These are phyloP conservation scores for Acanthochromis polyacanthus DNA, from an alignment of 2,113 vertebrate genomes.

Conservation along the genomic window DNA sequence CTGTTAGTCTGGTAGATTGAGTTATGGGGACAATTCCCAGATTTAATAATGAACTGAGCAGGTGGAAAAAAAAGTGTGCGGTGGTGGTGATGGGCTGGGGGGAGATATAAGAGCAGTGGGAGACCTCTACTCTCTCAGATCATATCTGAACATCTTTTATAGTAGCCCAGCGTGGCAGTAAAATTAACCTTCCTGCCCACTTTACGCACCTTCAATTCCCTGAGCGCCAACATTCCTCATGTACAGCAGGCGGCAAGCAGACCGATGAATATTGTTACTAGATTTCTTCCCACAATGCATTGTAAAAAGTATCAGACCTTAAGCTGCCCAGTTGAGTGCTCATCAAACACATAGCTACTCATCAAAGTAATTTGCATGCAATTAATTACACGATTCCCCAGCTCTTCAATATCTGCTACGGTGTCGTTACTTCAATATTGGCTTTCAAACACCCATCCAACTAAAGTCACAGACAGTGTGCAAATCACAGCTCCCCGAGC, in stretches of 20 bases:
- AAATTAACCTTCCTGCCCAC: slow-evolving; percentile 75
- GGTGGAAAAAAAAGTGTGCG: slow-evolving; percentile 63
- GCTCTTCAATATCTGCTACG: slow-evolving; percentile 85
- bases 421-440: slow-evolving; percentile 91
- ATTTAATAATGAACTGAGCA: slow-evolving; percentile 85
- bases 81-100: slow-evolving; percentile 25
- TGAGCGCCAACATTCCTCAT: slow-evolving; percentile 25
- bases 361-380: slow-evolving; percentile 96
- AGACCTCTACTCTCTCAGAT: slow-evolving; percentile 81
- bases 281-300: slow-evolving; percentile 54
- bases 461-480: slow-evolving; percentile 86
- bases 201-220: slow-evolving; percentile 68
- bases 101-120: slow-evolving; percentile 74
- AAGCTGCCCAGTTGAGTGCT: slow-evolving; percentile 89
- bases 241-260: slow-evolving; percentile 18
- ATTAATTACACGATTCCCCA: slow-evolving; percentile 98
- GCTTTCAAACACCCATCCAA: slow-evolving; percentile 90
- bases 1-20: slow-evolving; percentile 78
- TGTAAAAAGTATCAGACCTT: slow-evolving; percentile 72
- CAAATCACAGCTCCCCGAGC: slow-evolving; percentile 93
- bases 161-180: slow-evolving; percentile 78
- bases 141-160: slow-evolving; percentile 85
- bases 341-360: slow-evolving; percentile 95
- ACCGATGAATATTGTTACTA: slow-evolving; percentile 13
- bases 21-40: slow-evolving; percentile 86